Base-by-base conservation (phyloP, 53 echinoderm and acorn worm genomes). In the Holothuria leucospilota region DNA sequence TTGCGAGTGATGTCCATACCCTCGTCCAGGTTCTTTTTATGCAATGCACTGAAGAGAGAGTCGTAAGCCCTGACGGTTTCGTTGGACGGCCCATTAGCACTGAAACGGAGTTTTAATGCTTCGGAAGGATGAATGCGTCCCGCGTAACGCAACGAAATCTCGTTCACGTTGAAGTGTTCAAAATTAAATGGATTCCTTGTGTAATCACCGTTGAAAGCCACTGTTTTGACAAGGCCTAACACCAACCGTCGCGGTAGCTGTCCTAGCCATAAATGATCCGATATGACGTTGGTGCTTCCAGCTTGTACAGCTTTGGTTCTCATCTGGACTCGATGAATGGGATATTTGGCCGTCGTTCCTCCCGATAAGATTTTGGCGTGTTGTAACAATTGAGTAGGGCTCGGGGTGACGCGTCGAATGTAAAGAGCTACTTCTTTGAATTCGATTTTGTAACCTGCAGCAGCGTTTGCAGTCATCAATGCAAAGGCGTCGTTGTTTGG, bases 121-220 rank as follows among this genome's bases (percentile, higher is more conserved):
- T 86, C 62, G 24, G 60, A 49, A 24, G 86, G 86, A 9, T 58
- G 62, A 3, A 62, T 42, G n/a, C 73, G 49, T 8, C 86, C 86
- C 15, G 71, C 75, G 5, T 88, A 88, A 80, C 85, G 84, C 62
- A 88, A 63, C 2, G 82, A 71, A 25, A 82, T 52, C 69, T 71
- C 82, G 62, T 84, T 84, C 29, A 84, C n/a, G 5, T 73, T 62
- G 40, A 68, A 84, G 30, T 86, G 93, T 65, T 90, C 70, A 88
- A 93, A 90, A 64, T 88, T 81, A 64, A 77, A 93, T 20, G 93
- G 93, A 62, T 93, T 93, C 52, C 81, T 90, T 0, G n/a, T 24
- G 51, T 91, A 94, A 29, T 80, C 53, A 0, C 88, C 91, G 20
- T 91, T 91, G 27, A 85, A 91, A 5, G 84, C 68, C 7, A 62